These are phyloP conservation scores for Brachypalpus laphriformis DNA, from an alignment of 2,888 invertebrate species.

Conservation along the genomic window DNA sequence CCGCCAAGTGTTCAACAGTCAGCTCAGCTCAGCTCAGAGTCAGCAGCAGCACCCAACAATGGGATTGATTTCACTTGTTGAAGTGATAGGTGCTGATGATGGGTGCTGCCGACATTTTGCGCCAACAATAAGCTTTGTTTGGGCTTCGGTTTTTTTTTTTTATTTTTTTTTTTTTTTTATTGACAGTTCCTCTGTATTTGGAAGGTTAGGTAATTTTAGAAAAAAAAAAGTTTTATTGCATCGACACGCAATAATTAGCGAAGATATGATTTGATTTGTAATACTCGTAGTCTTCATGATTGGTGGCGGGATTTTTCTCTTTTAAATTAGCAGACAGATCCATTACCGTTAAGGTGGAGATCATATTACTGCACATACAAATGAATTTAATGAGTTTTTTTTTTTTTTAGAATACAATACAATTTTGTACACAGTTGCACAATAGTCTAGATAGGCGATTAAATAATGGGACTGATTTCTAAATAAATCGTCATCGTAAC, in stretches of 20 bases:
- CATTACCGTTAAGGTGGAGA: slow-evolving; percentile 8
- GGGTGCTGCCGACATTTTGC: slow-evolving; percentile 33
- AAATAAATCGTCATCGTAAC: neutral
- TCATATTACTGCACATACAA: neutral
- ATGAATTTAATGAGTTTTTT: neutral
- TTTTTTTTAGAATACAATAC: neutral
- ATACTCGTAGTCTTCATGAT: neutral
- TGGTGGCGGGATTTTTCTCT: neutral
- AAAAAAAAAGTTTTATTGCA: neutral
- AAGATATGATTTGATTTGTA: slow-evolving; percentile 1
- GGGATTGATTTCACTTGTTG: slow-evolving; percentile 73
- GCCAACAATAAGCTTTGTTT: slow-evolving; percentile 42
- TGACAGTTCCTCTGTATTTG: slow-evolving; percentile 1
- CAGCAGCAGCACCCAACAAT: slow-evolving; percentile 41
- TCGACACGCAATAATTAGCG: slow-evolving; percentile 1
- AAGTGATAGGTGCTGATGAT: slow-evolving; percentile 28
- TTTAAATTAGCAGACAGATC: neutral
- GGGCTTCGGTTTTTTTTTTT: slow-evolving; percentile 25
- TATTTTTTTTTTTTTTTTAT: no score
- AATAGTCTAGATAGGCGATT: neutral
- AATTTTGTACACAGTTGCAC: neutral
- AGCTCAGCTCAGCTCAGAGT: slow-evolving; percentile 3
- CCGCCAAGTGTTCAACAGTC: slow-evolving; percentile 57
- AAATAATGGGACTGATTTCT: neutral
- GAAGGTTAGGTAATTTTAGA: slow-evolving; percentile 29